These are phyloP conservation scores for Chinchilla lanigera DNA, from an alignment of 2,113 vertebrate genomes.

Conservation along the genomic window DNA sequence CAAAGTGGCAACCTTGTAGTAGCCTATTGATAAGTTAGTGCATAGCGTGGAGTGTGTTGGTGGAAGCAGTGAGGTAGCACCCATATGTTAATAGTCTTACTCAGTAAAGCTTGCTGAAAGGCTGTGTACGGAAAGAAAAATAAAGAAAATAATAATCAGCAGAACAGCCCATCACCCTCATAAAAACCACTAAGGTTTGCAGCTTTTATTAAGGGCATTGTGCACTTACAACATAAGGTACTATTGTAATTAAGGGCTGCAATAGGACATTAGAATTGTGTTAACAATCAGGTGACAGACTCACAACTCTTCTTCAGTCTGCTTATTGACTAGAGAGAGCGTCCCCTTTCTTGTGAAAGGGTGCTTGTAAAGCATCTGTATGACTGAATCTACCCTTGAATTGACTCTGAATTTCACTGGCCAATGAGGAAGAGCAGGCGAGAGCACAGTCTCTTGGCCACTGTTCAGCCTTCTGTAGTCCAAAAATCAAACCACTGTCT, in stretches of 20 bases:
- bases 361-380: constrained; percentile 62
- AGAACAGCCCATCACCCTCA: constrained; percentile 50
- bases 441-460: neutral
- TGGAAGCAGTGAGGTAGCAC: constrained; percentile 21
- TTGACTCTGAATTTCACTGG: constrained; percentile 63
- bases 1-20: constrained; percentile 42
- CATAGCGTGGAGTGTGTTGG: neutral
- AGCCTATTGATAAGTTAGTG: neutral
- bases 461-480: neutral
- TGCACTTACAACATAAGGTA: constrained; percentile 58
- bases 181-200: constrained; percentile 66
- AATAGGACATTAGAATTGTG: constrained; percentile 78
- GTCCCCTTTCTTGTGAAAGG: constrained; percentile 65
- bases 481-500: constrained; percentile 25
- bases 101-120: constrained; percentile 49
- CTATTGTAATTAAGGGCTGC: constrained; percentile 82
- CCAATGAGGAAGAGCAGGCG: constrained; percentile 51
- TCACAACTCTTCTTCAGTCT: constrained; percentile 78
- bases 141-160: neutral
- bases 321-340: constrained; percentile 72
- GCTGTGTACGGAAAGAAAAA: constrained; percentile 51
- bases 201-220: constrained; percentile 80
- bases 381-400: constrained; percentile 74
- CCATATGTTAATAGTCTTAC: constrained; percentile 47
- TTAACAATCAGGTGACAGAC: constrained; percentile 78